Base-by-base conservation (phyloP, 2,888 invertebrate species). In the Drosophila heteroneura region DNA sequence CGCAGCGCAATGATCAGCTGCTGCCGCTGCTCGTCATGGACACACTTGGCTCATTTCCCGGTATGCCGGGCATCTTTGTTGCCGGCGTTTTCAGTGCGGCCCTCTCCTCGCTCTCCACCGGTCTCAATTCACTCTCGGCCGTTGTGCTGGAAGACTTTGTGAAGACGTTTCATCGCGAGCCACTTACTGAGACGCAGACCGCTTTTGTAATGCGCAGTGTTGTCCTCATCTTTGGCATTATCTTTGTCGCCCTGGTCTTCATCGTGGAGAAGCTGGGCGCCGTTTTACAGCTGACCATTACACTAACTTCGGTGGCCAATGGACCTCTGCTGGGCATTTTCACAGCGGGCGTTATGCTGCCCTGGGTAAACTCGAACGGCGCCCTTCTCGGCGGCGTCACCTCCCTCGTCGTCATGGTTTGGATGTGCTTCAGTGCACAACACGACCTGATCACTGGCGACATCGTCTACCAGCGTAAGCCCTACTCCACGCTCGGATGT, bases 11-110 rank as follows among this genome's bases (percentile, higher is more conserved):
- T 85, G 97, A 97, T 88, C 97, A 98, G 93, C 93, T 98, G 22
- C 92, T 98, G 62, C 98, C 98, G 0, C 92, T 97, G 26, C 94
- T 97, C 63, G 97, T 98, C 19, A 97, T 98, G 97, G 96, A 98
- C 82, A 95, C 96, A n/a, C 92, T 98, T 22, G 96, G 96, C 0
- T 94, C 96, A 53, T 95, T 95, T 93, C 97, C 96, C 1, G 98
- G 98, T 3, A 93, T 98, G 79, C 96, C 97, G 0, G 98, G 98
- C 5, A 94, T 98, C 30, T 98, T 98, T 92, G 96, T 98, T 0
- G 97, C 98, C 51, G 97, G 98, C 33, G 96, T 98, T 1, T 98
- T 98, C 89, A 97, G 98, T 93, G 98, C 98, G 19, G 97, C 98
- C 22, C 94, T 98, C 32, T 98, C 97, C 90, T 97, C 97, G 0